These are phyloP conservation scores for Apocheima hispidaria DNA, from an alignment of 2,888 invertebrate genomes.

Conservation along the genomic window DNA sequence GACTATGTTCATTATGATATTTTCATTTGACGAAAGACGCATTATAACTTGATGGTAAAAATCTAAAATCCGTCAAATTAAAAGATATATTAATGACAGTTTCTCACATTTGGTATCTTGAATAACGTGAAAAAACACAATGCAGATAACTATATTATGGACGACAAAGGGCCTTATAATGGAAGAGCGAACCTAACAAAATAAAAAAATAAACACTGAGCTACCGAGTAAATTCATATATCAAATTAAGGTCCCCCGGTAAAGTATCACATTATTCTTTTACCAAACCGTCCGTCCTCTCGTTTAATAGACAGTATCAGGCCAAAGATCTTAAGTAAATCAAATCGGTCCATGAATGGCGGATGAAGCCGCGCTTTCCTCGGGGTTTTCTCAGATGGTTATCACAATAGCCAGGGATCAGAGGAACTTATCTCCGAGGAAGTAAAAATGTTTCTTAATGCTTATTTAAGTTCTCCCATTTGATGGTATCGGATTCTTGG, in stretches of 20 bases:
- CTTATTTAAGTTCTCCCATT: slow-evolving; percentile 80
- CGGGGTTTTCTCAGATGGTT: slow-evolving; percentile 79
- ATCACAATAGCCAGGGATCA: slow-evolving; percentile 84
- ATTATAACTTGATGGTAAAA: no score
- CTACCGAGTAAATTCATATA: slow-evolving; percentile 21
- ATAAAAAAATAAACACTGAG: slow-evolving; percentile 28
- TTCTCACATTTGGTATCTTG: no score
- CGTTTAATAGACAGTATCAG: slow-evolving; percentile 83
- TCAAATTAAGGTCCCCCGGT: slow-evolving; percentile 30
- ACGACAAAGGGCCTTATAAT: neutral
- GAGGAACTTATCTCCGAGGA: slow-evolving; percentile 78
- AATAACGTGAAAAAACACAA: no score
- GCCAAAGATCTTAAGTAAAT: slow-evolving; percentile 84
- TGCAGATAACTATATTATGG: no score
- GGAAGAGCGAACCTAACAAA: neutral
- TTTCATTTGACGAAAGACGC: no score
- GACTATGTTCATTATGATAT: no score
- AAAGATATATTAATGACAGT: no score
- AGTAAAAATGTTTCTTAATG: slow-evolving; percentile 83
- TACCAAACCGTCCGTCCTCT: slow-evolving; percentile 68
- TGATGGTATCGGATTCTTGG: slow-evolving; percentile 66
- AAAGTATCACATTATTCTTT: slow-evolving; percentile 64
- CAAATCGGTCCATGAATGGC: slow-evolving; percentile 85
- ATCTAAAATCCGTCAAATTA: no score
- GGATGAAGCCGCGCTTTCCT: slow-evolving; percentile 82